Percentiles rank a stretch among this genome's conserved stretches.
Conservation (phyloP, 2,888 invertebrate species). For the Thera obeliscata region DNA sequence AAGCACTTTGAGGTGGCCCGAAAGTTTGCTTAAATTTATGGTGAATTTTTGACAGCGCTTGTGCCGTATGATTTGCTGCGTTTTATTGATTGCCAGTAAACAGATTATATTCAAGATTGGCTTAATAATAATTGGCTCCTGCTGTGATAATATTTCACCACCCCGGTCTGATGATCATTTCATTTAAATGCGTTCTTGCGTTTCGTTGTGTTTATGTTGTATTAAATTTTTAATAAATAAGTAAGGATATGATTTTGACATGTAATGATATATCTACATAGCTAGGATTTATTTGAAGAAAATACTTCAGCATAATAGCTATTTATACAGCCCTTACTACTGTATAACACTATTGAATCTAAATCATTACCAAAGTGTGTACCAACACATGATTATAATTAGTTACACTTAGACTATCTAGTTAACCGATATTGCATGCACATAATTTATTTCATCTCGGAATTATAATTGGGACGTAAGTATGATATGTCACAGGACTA, state of each 20-base stretch:
- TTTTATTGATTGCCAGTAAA: neutral
- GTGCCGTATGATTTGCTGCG: neutral
- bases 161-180: constrained; percentile 7
- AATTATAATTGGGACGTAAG: constrained; percentile 32
- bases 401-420: constrained; percentile 15
- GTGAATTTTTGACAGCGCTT: neutral
- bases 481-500: constrained; percentile 33
- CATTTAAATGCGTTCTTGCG: constrained; percentile 3
- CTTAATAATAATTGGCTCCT: constrained; percentile 7
- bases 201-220: neutral
- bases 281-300: too few relatives aligned
- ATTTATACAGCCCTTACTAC: neutral
- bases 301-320: neutral
- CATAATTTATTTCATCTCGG: constrained; percentile 25
- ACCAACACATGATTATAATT: constrained; percentile 18
- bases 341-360: constrained; percentile 13
- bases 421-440: constrained; percentile 26
- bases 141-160: constrained; percentile 24
- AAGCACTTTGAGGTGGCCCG: constrained; percentile 61
- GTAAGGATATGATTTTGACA: too few relatives aligned
- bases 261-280: too few relatives aligned
- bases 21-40: constrained; percentile 41
- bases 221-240: neutral
- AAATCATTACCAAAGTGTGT: constrained; percentile 6
- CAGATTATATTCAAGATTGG: constrained; percentile 1